Percentiles rank a stretch among this genome's conserved stretches.
Evolutionary conservation across 1,140 invertebrate genomes (phyloP).

Genomic region (Papilio aristodemus): DNA sequence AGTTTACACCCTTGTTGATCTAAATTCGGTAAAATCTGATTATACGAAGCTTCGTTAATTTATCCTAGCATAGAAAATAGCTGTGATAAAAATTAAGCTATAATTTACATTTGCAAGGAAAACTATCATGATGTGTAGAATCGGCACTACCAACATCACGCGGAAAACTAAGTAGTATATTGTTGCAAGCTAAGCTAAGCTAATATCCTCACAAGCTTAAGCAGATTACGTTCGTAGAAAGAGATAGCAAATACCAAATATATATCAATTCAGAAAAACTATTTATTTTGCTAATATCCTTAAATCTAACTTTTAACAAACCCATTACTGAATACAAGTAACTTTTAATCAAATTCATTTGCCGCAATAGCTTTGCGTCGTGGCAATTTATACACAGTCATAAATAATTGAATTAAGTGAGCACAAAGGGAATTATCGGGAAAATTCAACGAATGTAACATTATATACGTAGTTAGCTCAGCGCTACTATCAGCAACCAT

Average conservation of each 20-base stretch:
- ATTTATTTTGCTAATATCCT: neutral
- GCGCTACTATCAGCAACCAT: neutral
- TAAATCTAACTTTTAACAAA: neutral
- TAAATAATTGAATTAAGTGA: constrained; percentile 50
- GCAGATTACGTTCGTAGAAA: neutral
- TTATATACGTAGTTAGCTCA: constrained; percentile 26
- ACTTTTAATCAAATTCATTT: constrained; percentile 21
- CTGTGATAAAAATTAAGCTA: too few relatives aligned
- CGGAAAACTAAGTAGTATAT: neutral
- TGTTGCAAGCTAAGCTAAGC: constrained; percentile 4
- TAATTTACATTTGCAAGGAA: too few relatives aligned
- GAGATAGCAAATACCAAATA: neutral
- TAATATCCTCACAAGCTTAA: neutral
- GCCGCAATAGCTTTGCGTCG: constrained; percentile 9
- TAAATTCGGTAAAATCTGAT: too few relatives aligned
- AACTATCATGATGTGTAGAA: too few relatives aligned
- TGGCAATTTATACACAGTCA: constrained; percentile 36
- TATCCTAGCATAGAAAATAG: too few relatives aligned
- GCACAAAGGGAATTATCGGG: constrained; percentile 46
- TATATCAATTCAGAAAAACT: neutral
- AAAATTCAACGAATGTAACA: constrained; percentile 27
- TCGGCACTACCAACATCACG: neutral
- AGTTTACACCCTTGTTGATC: too few relatives aligned
- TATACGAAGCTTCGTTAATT: too few relatives aligned
- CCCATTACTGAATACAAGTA: neutral